Conservation (phyloP, 2,888 invertebrate species). For the Anorthoa munda region DNA sequence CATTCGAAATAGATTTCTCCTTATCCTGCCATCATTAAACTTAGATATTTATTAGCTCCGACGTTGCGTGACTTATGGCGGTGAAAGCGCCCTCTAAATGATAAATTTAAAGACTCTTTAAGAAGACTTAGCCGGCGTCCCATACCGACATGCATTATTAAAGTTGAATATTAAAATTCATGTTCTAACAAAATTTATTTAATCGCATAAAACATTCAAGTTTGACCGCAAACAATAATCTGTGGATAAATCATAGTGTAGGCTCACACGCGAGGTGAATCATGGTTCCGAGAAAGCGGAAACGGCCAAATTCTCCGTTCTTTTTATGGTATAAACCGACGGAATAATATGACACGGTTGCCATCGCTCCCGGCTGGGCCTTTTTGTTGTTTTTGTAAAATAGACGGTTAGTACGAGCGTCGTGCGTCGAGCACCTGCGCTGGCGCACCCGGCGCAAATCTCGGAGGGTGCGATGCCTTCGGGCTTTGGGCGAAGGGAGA, state of each 20-base stretch:
- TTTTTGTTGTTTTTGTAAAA: slow-evolving; percentile 80
- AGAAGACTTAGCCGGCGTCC: slow-evolving; percentile 72
- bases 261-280: slow-evolving; percentile 87
- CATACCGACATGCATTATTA: slow-evolving; percentile 72
- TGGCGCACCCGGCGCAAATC: slow-evolving; percentile 86
- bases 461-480: slow-evolving; percentile 83
- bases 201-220: slow-evolving; percentile 78
- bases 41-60: slow-evolving; percentile 71
- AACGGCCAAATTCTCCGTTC: slow-evolving; percentile 87
- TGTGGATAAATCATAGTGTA: slow-evolving; percentile 84
- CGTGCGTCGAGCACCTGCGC: slow-evolving; percentile 88
- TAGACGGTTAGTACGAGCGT: slow-evolving; percentile 80
- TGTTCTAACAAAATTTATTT: slow-evolving; percentile 79
- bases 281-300: slow-evolving; percentile 89
- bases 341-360: slow-evolving; percentile 76
- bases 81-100: slow-evolving; percentile 84
- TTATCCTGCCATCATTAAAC: slow-evolving; percentile 68
- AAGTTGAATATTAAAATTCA: slow-evolving; percentile 79
- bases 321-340: slow-evolving; percentile 83
- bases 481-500: slow-evolving; percentile 71
- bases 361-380: slow-evolving; percentile 68
- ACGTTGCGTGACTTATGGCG: slow-evolving; percentile 82
- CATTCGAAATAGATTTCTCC: slow-evolving; percentile 60
- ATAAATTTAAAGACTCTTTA: slow-evolving; percentile 81
- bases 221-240: slow-evolving; percentile 84